Evolutionary conservation across 2,113 vertebrate species (phyloP).

Genomic region (Rhinoderma darwinii): DNA sequence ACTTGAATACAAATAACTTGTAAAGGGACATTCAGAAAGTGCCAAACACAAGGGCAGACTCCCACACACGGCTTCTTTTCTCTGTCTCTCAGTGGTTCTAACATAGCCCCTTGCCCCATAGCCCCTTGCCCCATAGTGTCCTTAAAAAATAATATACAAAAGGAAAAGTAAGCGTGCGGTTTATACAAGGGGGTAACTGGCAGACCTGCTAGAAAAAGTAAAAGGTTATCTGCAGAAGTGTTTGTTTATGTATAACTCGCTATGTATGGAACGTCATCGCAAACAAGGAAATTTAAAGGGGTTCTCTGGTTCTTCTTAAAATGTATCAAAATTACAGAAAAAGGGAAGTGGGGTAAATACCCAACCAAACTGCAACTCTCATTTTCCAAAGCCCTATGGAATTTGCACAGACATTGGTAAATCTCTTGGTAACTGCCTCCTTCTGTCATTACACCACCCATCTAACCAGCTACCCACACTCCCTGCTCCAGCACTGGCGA

Average conservation of each 20-base stretch:
- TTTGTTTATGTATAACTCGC: neutral
- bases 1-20: neutral
- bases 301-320: no score
- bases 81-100: neutral
- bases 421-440: no score
- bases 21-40: constrained; percentile 29
- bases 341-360: no score
- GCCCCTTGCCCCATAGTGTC: no score
- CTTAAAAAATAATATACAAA: neutral
- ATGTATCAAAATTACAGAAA: no score
- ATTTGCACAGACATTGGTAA: no score
- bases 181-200: neutral
- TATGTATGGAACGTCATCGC: neutral
- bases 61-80: neutral
- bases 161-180: neutral
- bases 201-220: neutral
- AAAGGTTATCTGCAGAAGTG: neutral
- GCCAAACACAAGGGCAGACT: neutral
- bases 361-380: no score
- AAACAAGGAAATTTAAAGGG: no score
- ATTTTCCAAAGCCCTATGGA: no score
- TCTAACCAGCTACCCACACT: no score
- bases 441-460: no score
- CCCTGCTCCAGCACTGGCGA: no score
- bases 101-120: neutral